phyloP scores from a whole-genome alignment of 1,140 invertebrate genomes.

The Leptinotarsa texana region DNA sequence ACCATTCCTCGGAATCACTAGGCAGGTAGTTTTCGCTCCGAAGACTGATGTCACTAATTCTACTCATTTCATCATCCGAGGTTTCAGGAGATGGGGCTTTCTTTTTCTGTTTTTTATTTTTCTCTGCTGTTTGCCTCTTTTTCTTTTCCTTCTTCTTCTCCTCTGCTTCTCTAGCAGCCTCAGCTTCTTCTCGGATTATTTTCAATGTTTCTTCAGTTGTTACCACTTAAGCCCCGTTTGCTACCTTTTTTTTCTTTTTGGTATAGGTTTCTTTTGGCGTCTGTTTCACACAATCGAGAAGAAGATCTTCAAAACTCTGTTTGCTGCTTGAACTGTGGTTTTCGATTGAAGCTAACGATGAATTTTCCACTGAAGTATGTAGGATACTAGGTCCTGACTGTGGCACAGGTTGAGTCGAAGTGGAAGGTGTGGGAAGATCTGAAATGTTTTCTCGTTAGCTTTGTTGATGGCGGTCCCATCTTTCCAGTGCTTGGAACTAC shows the following conservation, averaged over 20 bases:
- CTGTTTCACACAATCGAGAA: not conserved
- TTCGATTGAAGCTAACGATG: too few relatives aligned
- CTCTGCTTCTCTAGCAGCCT: too few relatives aligned
- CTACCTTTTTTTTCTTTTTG: not conserved
- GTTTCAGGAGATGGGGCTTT: conserved; percentile 18
- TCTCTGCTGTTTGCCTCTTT: conserved; percentile 32
- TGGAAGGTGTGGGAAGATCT: too few relatives aligned
- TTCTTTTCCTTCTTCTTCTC: too few relatives aligned
- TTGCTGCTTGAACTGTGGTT: not conserved
- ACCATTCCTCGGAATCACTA: too few relatives aligned
- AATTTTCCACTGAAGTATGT: too few relatives aligned
- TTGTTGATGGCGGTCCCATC: conserved; percentile 18
- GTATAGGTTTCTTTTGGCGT: not conserved
- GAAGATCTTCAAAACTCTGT: conserved; percentile 1
- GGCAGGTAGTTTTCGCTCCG: not conserved
- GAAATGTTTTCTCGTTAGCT: not conserved
- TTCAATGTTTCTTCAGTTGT: conserved; percentile 1
- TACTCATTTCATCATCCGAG: conserved; percentile 24
- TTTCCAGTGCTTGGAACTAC: conserved; percentile 20
- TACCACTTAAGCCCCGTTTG: not conserved
- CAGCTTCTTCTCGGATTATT: not conserved
- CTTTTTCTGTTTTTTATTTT: conserved; percentile 16
- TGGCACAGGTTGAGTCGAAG: too few relatives aligned
- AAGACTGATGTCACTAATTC: conserved; percentile 22
- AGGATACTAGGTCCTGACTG: too few relatives aligned